phyloP scores from a whole-genome alignment of 1,140 invertebrate genomes.

The Scaptodrosophila lebanonensis region DNA sequence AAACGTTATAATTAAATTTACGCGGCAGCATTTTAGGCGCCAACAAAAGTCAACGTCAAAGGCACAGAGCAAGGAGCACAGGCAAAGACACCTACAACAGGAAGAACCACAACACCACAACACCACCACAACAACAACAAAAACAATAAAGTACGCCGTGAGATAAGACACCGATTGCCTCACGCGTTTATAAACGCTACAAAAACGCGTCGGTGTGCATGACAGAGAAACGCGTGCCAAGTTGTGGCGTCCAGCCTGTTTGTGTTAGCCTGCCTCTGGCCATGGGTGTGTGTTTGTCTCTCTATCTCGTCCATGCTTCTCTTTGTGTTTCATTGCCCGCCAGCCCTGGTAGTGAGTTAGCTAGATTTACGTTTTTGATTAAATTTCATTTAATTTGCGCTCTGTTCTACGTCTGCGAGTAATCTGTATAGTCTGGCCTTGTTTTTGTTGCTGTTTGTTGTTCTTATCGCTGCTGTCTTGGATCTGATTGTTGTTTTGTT shows the following conservation, averaged over 20 bases:
- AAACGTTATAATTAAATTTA: conserved; percentile 67
- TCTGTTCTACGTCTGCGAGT: no score
- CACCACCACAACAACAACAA: no score
- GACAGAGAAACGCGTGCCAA: conserved; percentile 33
- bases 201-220: conserved; percentile 17
- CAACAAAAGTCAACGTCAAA: conserved; percentile 50
- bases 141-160: no score
- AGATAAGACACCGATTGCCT: neutral
- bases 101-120: conserved; percentile 1
- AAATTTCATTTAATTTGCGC: conserved; percentile 69
- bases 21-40: conserved; percentile 41
- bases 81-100: conserved; percentile 14
- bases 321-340: conserved; percentile 10
- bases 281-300: conserved; percentile 35
- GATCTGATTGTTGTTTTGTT: no score
- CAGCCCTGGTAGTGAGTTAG: conserved; percentile 42
- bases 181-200: conserved; percentile 23
- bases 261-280: no score
- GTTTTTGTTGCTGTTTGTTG: conserved; percentile 28
- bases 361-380: conserved; percentile 71
- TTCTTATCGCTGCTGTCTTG: conserved; percentile 24
- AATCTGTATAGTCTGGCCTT: no score
- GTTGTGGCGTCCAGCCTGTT: no score
- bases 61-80: conserved; percentile 9
- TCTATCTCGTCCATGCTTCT: conserved; percentile 3